Base-by-base conservation (phyloP, 1,140 invertebrate species). In the Frieseomelitta varia region DNA sequence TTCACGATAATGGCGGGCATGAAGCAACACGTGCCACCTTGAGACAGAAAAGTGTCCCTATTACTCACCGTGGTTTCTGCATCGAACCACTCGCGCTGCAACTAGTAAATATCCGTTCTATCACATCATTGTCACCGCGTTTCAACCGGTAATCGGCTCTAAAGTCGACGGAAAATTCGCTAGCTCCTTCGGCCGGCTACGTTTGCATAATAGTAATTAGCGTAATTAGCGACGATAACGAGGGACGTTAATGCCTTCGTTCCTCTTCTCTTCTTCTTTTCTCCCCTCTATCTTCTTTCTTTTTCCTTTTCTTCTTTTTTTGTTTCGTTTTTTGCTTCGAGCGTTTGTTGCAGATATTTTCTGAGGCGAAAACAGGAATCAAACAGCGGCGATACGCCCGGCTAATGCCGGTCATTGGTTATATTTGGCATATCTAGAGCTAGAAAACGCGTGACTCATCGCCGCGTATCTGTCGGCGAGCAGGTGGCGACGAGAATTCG, bases 391-490 rank as follows among this genome's bases (percentile, higher is more conserved):
- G 78, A 80, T 80, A 74, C 27, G 83, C 51, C 55, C 78, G 76
- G 19, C 47, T 73, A 79, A 84, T 55, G 83, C 68, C 21, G 68
- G 67, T 47, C 78, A 65, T 84, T 80, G 83, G 77, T 84, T 80
- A 84, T 27, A 67, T 79, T 84, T 67, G 77, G 58, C 83, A 84
- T 84, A 84, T 84, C 83, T 84, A 74, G 83, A 84, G 83, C 34
- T 74, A 69, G 58, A 67, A 61, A 74, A 73, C 69, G 30, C 10
- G 78, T 84, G 83, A 84, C 76, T 84, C 83, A 84, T 19, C 34
- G 11, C 2, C 47, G 30, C 83, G 77, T 79, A 79, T 84, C 83
- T 84, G 56, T 74, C 39, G n/a, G 4, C 55, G 15, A 30, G 8
- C 53, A 27, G 19, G 12, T 27, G 21, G 19, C 39, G 0, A 27